Percentiles rank a stretch among this genome's conserved stretches.
Conservation (phyloP, 2,113 vertebrate species). For the Bufo gargarizans region DNA sequence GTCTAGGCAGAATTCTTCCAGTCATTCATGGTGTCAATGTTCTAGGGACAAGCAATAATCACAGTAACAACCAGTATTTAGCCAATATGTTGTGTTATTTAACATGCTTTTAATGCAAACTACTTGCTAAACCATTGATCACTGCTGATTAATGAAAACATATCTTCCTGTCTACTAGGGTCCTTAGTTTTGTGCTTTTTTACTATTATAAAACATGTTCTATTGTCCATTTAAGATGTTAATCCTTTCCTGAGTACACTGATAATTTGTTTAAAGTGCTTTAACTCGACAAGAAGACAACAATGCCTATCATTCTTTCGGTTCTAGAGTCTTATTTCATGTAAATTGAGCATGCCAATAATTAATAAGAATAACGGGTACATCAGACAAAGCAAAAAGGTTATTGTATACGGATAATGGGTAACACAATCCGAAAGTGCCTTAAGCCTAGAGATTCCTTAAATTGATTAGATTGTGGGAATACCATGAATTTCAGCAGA, state of each 20-base stretch:
- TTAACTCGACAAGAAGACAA: conserved; percentile 21
- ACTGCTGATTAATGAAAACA: too few relatives aligned
- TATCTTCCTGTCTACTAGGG: too few relatives aligned
- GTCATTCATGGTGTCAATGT: too few relatives aligned
- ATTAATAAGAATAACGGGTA: conserved; percentile 49
- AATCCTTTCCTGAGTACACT: not conserved
- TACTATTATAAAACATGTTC: not conserved
- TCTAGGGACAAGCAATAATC: too few relatives aligned
- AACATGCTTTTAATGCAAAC: too few relatives aligned
- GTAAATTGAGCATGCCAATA: conserved; percentile 31
- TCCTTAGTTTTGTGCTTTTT: not conserved
- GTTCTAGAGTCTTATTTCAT: conserved; percentile 29
- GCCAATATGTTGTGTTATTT: too few relatives aligned
- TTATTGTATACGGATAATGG: conserved; percentile 40
- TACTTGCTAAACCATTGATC: too few relatives aligned
- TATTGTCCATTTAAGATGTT: conserved; percentile 1
- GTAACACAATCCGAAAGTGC: conserved; percentile 40
- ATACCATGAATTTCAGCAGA: conserved; percentile 36
- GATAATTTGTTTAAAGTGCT: not conserved
- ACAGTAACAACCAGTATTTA: too few relatives aligned
- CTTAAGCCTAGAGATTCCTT: conserved; percentile 34
- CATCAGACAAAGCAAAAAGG: conserved; percentile 32
- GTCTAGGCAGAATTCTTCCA: too few relatives aligned
- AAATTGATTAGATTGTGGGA: conserved; percentile 36
- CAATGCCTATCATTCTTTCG: conserved; percentile 29